Evolutionary conservation across 2,113 vertebrate genomes (phyloP), one percentile per base, ranked within the genome.

Genomic region (Clupea harengus): DNA sequence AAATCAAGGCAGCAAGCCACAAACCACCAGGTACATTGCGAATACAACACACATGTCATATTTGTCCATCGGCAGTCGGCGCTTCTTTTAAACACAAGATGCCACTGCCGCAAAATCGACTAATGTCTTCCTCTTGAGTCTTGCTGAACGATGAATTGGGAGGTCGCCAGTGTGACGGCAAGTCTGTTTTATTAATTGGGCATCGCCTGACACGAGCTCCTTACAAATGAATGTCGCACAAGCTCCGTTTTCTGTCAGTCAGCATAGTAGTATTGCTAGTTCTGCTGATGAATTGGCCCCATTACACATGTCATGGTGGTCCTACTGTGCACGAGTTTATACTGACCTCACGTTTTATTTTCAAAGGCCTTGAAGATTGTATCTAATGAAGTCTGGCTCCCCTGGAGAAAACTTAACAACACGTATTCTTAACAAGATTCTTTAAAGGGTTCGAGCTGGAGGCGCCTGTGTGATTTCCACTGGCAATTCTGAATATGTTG

Each of bases 151-250:
- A 78, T 78, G 13, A 17, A 78, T 32, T 78, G 72, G 72, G 72
- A 78, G 72, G 72, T 78, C 28, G 72, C 28, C 72, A 39, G 72
- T 15, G 28, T 78, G 72, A 44, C 32, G 28, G 28, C 72, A 32
- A 28, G 72, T 44, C 72, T 78, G 72, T 78, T 78, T 78, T 44
- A 78, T 78, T 78, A 78, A 78, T 78, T 78, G 72, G 28, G 72
- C 72, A 78, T 78, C 72, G 72, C 72, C 39, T 78, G 72, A 78
- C 72, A 78, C 28, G 72, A 78, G 72, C 25, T 78, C 11, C 72
- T 78, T 78, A 15, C 20, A 25, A 64, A 64, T 78, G 32, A 78
- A 78, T 39, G 8, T 13, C 32, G 28, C 72, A 78, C 72, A 44
- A 32, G 13, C 72, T 78, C 72, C 4, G 10, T 32, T 17, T 78